A percentile compares a stretch with the other conserved stretches of the same genome.
Conservation (phyloP, 2,113 vertebrate genomes). For the Numenius arquata region DNA sequence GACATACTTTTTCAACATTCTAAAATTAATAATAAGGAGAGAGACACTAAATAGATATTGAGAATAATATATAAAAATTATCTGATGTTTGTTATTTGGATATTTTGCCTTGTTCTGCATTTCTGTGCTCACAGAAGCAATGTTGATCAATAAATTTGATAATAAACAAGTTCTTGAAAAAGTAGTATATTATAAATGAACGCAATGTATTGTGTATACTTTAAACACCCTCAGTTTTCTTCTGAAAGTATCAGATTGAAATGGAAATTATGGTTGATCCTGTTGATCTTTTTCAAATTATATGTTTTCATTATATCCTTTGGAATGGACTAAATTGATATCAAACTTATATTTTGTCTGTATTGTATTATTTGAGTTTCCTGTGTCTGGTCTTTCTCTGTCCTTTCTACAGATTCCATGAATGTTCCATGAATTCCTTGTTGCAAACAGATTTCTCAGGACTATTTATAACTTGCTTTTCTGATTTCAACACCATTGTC, state of each 20-base stretch:
- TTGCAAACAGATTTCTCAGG: neutral
- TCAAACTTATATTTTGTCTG: neutral
- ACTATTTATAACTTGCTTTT: neutral
- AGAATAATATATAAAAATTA: neutral
- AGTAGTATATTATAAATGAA: neutral
- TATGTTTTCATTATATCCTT: neutral
- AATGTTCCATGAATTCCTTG: no score
- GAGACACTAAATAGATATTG: neutral
- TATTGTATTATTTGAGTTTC: neutral
- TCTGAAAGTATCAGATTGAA: neutral
- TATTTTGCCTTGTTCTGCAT: neutral
- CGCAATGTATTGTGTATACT: neutral
- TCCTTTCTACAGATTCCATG: neutral
- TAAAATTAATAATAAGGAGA: neutral
- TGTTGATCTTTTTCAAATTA: neutral
- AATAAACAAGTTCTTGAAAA: neutral
- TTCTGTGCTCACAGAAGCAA: neutral
- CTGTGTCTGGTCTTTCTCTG: neutral
- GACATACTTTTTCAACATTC: neutral
- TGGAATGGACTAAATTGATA: neutral
- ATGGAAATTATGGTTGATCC: neutral
- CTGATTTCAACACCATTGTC: neutral
- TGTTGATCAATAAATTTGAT: neutral
- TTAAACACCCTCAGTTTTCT: neutral
- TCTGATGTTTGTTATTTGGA: neutral